Conservation (phyloP, 37 sponge, comb jelly and placozoan genomes). For the Halichondria panicea region DNA sequence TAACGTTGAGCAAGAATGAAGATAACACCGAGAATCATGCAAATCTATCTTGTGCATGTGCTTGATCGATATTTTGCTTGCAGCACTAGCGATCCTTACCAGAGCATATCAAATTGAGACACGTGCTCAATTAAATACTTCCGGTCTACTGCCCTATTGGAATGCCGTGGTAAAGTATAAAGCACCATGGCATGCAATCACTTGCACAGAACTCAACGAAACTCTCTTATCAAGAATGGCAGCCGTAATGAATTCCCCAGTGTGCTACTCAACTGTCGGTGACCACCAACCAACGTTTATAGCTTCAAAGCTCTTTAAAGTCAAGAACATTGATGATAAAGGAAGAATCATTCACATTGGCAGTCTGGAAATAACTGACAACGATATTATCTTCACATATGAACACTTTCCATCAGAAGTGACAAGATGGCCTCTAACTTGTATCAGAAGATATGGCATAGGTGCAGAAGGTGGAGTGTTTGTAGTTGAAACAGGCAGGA, state of each 20-base stretch:
- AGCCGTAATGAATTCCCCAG: not conserved
- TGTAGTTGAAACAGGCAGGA: slow-evolving; percentile 52
- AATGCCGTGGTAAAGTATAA: no score
- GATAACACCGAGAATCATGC: no score
- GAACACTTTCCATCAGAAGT: slow-evolving; percentile 49
- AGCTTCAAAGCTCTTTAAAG: slow-evolving; percentile 36
- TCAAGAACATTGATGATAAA: slow-evolving; percentile 61
- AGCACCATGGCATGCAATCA: no score
- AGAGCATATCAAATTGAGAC: no score
- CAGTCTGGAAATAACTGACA: slow-evolving; percentile 33
- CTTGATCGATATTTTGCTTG: no score
- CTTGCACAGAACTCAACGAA: no score
- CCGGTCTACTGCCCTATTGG: no score
- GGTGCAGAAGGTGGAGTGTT: slow-evolving; percentile 25
- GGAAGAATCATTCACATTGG: slow-evolving; percentile 59
- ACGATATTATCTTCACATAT: slow-evolving; percentile 42
- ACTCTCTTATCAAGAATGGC: no score
- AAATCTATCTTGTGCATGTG: no score
- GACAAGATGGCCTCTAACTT: slow-evolving; percentile 42
- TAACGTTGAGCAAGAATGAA: no score
- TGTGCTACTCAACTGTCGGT: not conserved
- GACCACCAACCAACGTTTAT: not conserved
- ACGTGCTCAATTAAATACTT: no score
- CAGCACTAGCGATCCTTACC: no score
- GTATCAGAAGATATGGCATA: slow-evolving; percentile 54